Evolutionary conservation across 2,888 invertebrate species (phyloP), one percentile per base, ranked within the genome.

Genomic region (Ypsolopha scabrella): DNA sequence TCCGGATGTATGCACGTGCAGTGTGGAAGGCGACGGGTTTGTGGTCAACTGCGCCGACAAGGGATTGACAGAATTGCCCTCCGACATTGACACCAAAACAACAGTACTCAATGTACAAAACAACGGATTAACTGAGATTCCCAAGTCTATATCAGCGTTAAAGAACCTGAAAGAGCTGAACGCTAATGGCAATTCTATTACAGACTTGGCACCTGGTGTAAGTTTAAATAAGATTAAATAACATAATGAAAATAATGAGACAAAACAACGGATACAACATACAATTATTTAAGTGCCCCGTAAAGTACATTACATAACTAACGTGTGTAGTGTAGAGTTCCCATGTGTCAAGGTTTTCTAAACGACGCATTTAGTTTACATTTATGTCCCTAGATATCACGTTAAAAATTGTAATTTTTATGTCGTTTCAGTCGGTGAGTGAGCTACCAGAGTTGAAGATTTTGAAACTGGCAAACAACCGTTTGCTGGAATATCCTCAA

Each of bases 31-130:
- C n/a, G 50, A 51, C 34, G 62, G 71, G 48, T 79, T 72, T 43
- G 65, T 75, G 2, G 78, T 83, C 6, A 80, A 88, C 65, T 90
- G 90, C 65, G 77, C 87, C 8, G 77, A 83, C 58, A 76, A 73
- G 52, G 76, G 71, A 38, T 67, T 90, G 51, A 79, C 78, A 13
- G 78, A 86, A 60, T 72, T 90, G 50, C 90, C 90, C 35, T 59
- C 70, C 10, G 63, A 72, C 13, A 65, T 86, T 48, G 77, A 79
- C 56, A 54, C 68, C 7, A 75, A 67, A 57, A 80, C 80, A 8
- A 80, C 79, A 2, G 68, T 63, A 45, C 61, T 87, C 24, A 76
- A 80, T 57, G 59, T 87, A 55, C 75, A 81, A 58, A 78, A 83
- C 46, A 87, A 87, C 55, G 73, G 80, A 61, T 60, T 87, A 50